Evolutionary conservation across 2,113 vertebrate species (phyloP), one percentile per base, ranked within the genome.

Genomic region (Dipodomys stephensi): DNA sequence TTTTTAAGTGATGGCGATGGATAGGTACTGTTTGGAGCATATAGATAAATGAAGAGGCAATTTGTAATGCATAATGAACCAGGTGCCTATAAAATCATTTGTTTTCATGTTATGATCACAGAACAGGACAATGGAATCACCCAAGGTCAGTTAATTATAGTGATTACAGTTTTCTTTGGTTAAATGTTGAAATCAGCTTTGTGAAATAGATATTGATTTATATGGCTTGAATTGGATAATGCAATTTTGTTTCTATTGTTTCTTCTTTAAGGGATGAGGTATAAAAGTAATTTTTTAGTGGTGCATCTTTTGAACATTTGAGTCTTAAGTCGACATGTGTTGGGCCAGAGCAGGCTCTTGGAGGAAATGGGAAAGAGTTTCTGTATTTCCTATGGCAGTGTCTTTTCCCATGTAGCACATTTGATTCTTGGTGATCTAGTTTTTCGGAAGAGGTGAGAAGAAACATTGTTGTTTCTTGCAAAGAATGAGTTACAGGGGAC

Each of bases 21-120:
- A 97, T 98, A 98, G 97, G 97, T 98, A 96, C 94, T 93, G 92
- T 97, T 98, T 96, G 96, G 88, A 97, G 96, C 95, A 96, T 93
- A 96, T 96, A 98, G 97, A 98, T 97, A 98, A 98, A 98, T 97
- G 97, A 97, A 97, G 96, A 96, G 97, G 97, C 98, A 96, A 98
- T 98, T 98, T 97, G 88, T 97, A 96, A 94, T 93, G 94, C 91
- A 95, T 97, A 97, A 98, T 97, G 96, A 97, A 49, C 96, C 97
- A 97, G 95, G 96, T 98, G 95, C 93, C 92, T 97, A 91, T 96
- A 96, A 97, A 98, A 97, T 96, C 96, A 86, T 90, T 95, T 97
- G 82, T 92, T 97, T 87, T 90, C 83, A 93, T 65, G 83, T 97
- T 91, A 82, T 83, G 97, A 92, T 97, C 83, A 82, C 57, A 83